Evolutionary conservation across 2,888 invertebrate species (phyloP).

Genomic region (Acanthococcus lagerstroemiae): DNA sequence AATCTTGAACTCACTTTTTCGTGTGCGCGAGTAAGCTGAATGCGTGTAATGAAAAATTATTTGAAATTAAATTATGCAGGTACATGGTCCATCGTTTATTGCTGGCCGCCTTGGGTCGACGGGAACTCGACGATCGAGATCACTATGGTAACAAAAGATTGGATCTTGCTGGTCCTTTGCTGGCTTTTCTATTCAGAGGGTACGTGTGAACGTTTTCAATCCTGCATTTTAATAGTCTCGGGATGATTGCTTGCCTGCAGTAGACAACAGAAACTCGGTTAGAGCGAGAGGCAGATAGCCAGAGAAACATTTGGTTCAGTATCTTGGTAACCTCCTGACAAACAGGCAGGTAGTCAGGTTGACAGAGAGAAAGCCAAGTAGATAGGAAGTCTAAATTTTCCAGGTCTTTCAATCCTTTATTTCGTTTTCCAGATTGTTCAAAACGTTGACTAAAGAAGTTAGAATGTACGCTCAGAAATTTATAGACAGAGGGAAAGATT

Average conservation of each 20-base stretch:
- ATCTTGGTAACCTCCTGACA: too few species aligned
- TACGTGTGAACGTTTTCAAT: too few species aligned
- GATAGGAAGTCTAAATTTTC: too few species aligned
- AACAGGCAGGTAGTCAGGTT: too few species aligned
- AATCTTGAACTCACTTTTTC: too few species aligned
- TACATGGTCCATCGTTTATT: conserved; percentile 98
- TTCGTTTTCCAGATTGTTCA: conserved; percentile 56
- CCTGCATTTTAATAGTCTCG: too few species aligned
- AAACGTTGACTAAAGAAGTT: conserved; percentile 93
- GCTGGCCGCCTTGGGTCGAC: conserved; percentile 84
- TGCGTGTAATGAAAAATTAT: background rate
- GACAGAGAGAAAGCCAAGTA: too few species aligned
- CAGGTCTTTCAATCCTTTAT: too few species aligned
- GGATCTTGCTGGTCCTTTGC: conserved; percentile 91
- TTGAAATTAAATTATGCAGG: conserved; percentile 33
- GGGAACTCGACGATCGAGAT: conserved; percentile 98
- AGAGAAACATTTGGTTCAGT: background rate
- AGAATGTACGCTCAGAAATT: conserved; percentile 98
- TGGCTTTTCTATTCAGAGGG: conserved; percentile 95
- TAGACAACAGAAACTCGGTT: too few species aligned
- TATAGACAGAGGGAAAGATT: conserved; percentile 97
- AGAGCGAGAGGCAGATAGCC: too few species aligned
- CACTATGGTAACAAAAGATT: conserved; percentile 98
- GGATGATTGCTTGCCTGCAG: too few species aligned
- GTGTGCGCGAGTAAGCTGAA: too few species aligned